A percentile compares a stretch with the other conserved stretches of the same genome.
Conservation (phyloP, 2,113 vertebrate genomes). For the Campylomormyrus numenius region DNA sequence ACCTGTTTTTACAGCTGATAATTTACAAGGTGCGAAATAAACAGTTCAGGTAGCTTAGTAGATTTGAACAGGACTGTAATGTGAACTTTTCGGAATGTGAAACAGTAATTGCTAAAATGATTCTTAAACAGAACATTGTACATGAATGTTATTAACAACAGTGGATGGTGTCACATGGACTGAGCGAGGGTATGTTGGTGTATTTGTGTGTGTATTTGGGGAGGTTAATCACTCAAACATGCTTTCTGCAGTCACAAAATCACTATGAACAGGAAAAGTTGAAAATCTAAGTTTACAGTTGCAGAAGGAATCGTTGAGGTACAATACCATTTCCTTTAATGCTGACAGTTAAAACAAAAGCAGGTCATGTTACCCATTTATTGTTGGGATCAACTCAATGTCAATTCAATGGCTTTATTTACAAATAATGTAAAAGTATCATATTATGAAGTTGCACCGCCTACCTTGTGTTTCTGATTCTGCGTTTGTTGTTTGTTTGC, state of each 20-base stretch:
- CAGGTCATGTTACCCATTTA: background rate
- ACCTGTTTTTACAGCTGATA: background rate
- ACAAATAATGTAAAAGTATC: background rate
- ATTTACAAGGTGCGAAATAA: conserved; percentile 4
- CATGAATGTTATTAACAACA: conserved; percentile 11
- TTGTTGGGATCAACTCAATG: conserved; percentile 3
- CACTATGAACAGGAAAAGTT: background rate
- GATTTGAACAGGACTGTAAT: background rate
- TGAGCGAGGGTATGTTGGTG: background rate
- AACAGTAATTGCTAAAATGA: conserved; percentile 2
- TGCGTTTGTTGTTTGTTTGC: background rate
- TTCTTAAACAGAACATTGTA: background rate
- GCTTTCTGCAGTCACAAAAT: background rate
- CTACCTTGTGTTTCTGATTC: background rate
- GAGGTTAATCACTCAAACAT: background rate
- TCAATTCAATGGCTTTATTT: background rate
- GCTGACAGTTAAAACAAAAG: background rate
- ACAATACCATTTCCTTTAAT: background rate
- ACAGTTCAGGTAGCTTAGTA: background rate
- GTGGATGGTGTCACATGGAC: background rate
- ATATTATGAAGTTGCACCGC: conserved; percentile 3
- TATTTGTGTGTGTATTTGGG: background rate
- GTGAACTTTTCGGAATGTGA: conserved; percentile 22
- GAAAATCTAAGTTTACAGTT: background rate
- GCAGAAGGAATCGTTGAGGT: background rate